Evolutionary conservation across 2,113 vertebrate species (phyloP).

Genomic region (Isurus oxyrinchus): DNA sequence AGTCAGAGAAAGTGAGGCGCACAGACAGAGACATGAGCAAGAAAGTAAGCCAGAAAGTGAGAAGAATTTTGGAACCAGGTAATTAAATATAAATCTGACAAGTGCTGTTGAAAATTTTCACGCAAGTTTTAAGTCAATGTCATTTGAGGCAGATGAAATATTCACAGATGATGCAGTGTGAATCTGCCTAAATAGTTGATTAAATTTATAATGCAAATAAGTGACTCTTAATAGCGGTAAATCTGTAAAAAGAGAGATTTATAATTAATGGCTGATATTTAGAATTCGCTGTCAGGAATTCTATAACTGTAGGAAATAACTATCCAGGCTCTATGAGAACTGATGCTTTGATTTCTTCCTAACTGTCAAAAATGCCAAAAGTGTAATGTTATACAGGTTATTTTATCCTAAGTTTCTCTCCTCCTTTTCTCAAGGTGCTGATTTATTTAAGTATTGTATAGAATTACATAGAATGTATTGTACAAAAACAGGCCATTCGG

Average conservation of each 20-base stretch:
- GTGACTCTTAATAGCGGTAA: background rate
- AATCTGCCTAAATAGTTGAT: slow-evolving; percentile 31
- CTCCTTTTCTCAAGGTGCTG: background rate
- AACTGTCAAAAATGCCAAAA: background rate
- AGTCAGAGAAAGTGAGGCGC: background rate
- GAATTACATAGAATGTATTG: background rate
- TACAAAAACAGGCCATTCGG: background rate
- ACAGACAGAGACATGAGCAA: background rate
- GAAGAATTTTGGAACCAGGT: background rate
- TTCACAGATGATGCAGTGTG: background rate
- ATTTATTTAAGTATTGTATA: background rate
- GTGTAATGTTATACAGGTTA: background rate
- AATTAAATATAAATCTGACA: slow-evolving; percentile 21
- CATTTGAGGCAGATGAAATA: slow-evolving; percentile 15
- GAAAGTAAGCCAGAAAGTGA: background rate
- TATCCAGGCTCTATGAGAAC: background rate
- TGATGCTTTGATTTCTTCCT: background rate
- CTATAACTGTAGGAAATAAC: background rate
- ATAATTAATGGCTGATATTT: slow-evolving; percentile 21
- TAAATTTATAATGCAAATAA: slow-evolving; percentile 19
- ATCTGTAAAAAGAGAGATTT: background rate
- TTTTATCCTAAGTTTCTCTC: background rate
- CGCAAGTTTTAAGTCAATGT: slow-evolving; percentile 31
- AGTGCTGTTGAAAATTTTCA: background rate
- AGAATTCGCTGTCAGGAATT: background rate